Evolutionary conservation across 2,797 vertebrate species (phyloP), one percentile per base, ranked within the genome.

Genomic region (Artibeus lituratus): DNA sequence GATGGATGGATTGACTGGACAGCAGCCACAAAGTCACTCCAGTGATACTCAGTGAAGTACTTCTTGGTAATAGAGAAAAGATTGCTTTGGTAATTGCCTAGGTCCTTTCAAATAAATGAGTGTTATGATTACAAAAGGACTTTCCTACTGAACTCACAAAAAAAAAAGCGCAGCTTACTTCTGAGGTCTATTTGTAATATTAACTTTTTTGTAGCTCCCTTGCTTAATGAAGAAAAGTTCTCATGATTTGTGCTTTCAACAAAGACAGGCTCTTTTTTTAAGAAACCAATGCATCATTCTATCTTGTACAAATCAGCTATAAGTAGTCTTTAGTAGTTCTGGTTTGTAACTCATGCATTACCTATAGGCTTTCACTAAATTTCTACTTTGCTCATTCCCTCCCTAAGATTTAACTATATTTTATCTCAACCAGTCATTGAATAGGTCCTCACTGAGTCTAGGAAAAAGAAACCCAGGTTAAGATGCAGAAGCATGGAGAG

Each of bases 71-170:
- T 11, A 4, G 7, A 70, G 21, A 29, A 92, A 97, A 32, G 37
- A 67, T 53, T 90, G 53, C 51, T 94, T 96, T 93, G 53, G 44
- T 88, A 93, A 87, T 62, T 91, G 55, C 32, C 74, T 44, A 72
- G 53, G 39, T 22, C 11, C 8, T 87, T 95, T 93, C 81, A 93
- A 94, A 90, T 57, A 96, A 94, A 92, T 51, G 62, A 92, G 73
- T 70, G 12, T 26, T 87, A 37, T 77, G 77, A 97, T 94, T 88
- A 67, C 3, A 81, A 85, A 92, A 76, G 39, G 77, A 11, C 59
- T 59, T 81, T 96, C 59, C 53, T 62, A 62, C 59, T 29, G 26
- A 62, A 62, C 26, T 26, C 29, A 62, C 57, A 59, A 29, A 32
- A 65, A 9, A 55, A 55, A 39, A 77, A 42, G 7, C 4, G 39